These are phyloP conservation scores for Erythrolamprus reginae DNA, from an alignment of 2,113 vertebrate species.

Conservation along the genomic window DNA sequence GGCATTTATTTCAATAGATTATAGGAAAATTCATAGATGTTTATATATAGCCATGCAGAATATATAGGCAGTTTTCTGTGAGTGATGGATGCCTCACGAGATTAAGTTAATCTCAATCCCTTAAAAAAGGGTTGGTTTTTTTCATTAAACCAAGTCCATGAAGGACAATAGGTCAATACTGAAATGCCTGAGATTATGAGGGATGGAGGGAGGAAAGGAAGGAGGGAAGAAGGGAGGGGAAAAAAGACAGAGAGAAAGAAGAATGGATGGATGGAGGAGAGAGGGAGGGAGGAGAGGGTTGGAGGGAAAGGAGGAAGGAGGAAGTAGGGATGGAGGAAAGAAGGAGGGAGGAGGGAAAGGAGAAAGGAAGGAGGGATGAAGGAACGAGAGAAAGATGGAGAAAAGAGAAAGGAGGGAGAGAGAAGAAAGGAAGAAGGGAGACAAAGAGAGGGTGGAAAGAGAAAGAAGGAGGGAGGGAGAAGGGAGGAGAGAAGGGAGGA, in stretches of 20 bases:
- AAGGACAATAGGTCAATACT: background rate
- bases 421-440: rapidly evolving
- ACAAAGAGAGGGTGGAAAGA: rapidly evolving
- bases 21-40: background rate
- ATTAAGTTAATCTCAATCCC: background rate
- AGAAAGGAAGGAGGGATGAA: too few relatives aligned
- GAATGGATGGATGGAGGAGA: too few relatives aligned
- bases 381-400: rapidly evolving
- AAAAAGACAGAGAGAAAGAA: too few relatives aligned
- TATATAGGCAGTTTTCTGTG: background rate
- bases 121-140: background rate
- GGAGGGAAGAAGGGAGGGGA: too few relatives aligned
- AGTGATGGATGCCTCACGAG: background rate
- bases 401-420: rapidly evolving
- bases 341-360: rapidly evolving
- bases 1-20: background rate
- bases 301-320: too few relatives aligned
- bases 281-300: too few relatives aligned
- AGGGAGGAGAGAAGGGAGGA: rapidly evolving
- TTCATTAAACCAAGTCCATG: background rate
- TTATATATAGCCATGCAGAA: background rate
- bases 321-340: too few relatives aligned
- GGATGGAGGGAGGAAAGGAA: too few relatives aligned
- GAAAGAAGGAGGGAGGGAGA: too few relatives aligned
- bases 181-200: too few relatives aligned